Conservation (phyloP, 2,888 invertebrate species). For the Sicus ferrugineus region DNA sequence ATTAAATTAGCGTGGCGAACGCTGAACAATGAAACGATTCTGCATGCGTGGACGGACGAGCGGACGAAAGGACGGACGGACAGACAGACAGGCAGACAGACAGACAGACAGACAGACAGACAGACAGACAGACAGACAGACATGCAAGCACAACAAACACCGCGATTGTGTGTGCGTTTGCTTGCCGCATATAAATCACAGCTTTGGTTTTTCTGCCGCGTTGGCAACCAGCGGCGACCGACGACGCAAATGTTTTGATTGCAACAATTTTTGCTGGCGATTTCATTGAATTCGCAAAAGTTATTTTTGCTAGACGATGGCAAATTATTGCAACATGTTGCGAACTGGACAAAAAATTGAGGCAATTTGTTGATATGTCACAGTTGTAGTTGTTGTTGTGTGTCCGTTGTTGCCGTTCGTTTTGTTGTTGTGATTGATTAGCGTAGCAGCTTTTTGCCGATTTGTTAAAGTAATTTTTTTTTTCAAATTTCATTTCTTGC, state of each 20-base stretch:
- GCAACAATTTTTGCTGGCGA: conserved; percentile 1
- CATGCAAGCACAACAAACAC: too few relatives aligned
- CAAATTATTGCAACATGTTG: conserved; percentile 7
- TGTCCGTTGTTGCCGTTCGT: neutral
- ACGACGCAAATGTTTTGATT: neutral
- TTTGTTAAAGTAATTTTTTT: neutral
- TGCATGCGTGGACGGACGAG: too few relatives aligned
- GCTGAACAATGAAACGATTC: neutral
- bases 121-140: too few relatives aligned
- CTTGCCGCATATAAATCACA: neutral
- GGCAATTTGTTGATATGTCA: neutral
- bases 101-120: too few relatives aligned
- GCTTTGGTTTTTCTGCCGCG: neutral
- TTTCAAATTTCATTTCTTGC: neutral
- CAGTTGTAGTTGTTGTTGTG: neutral
- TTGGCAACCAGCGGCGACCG: too few relatives aligned
- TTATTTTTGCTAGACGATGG: neutral
- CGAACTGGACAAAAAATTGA: neutral
- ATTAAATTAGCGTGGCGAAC: neutral
- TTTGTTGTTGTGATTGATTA: neutral
- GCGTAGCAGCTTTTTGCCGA: neutral
- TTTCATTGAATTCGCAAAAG: neutral
- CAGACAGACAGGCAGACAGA: neutral
- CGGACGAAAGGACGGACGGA: neutral
- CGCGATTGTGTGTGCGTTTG: neutral